A percentile compares a stretch with the other conserved stretches of the same genome.
Evolutionary conservation across 2,888 invertebrate species (phyloP).

Genomic region (Quadroppia sp.): DNA sequence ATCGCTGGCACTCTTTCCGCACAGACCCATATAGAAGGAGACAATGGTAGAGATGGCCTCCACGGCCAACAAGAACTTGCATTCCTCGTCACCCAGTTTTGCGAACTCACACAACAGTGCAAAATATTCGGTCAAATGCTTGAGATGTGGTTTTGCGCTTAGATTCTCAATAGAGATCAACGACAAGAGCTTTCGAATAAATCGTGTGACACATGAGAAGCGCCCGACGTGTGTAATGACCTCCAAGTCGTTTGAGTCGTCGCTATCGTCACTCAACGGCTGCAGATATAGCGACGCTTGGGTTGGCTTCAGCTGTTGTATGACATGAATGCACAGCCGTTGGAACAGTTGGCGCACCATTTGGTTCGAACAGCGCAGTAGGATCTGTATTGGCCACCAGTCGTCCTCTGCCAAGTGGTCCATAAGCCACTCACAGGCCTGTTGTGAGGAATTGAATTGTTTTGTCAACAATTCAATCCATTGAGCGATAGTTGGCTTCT

Average conservation of each 20-base stretch:
- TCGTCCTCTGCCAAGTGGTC: conserved; percentile 88
- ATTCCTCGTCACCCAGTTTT: conserved; percentile 90
- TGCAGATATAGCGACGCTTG: conserved; percentile 65
- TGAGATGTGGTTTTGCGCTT: conserved; percentile 68
- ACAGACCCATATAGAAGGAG: conserved; percentile 85
- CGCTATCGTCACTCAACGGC: conserved; percentile 48
- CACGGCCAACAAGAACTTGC: conserved; percentile 75
- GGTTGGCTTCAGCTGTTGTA: conserved; percentile 70
- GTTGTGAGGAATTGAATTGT: conserved; percentile 82
- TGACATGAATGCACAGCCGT: conserved; percentile 87
- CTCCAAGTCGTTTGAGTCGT: conserved; percentile 46
- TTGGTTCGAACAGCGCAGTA: conserved; percentile 93
- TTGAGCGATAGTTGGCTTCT: conserved; percentile 94
- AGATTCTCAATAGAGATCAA: conserved; percentile 60
- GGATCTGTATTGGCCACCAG: conserved; percentile 92
- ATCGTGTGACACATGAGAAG: conserved; percentile 74
- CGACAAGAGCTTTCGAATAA: conserved; percentile 79
- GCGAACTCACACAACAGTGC: conserved; percentile 87
- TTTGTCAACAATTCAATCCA: conserved; percentile 94
- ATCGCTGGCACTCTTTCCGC: conserved; percentile 59
- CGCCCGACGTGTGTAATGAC: conserved; percentile 49
- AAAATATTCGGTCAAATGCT: conserved; percentile 88
- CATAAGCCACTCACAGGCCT: conserved; percentile 69
- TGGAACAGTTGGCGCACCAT: conserved; percentile 79
- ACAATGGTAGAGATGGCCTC: conserved; percentile 86